These are phyloP conservation scores for Dallia pectoralis DNA, from an alignment of 2,797 vertebrate species.

Conservation along the genomic window DNA sequence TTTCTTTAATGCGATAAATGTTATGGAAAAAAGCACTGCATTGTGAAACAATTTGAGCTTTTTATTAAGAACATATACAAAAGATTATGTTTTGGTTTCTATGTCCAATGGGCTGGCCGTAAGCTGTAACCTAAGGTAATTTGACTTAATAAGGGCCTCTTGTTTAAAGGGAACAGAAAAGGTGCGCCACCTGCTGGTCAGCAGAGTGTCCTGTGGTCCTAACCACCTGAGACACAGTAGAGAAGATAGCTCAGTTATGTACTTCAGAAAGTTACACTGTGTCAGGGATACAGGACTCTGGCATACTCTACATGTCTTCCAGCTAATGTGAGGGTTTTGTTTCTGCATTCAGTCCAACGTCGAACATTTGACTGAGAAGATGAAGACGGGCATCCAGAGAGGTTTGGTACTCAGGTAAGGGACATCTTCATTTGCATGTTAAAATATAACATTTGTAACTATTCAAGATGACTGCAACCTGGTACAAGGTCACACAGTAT, in stretches of 20 bases:
- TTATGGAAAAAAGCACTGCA: background rate
- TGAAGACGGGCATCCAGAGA: slow-evolving; percentile 96
- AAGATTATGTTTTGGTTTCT: background rate
- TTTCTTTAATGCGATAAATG: background rate
- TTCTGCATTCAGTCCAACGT: slow-evolving; percentile 82
- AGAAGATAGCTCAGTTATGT: background rate
- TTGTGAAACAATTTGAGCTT: background rate
- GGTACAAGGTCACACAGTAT: background rate
- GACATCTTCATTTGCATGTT: background rate
- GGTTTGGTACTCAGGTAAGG: slow-evolving; percentile 90
- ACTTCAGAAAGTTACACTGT: background rate
- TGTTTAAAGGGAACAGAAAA: background rate
- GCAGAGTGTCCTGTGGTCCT: background rate
- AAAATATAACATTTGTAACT: background rate
- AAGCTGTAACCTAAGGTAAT: background rate
- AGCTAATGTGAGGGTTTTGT: slow-evolving; percentile 15
- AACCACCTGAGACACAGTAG: background rate
- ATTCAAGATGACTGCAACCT: background rate
- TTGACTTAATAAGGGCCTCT: background rate
- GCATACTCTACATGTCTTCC: slow-evolving; percentile 18
- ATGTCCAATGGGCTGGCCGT: background rate
- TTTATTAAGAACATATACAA: background rate
- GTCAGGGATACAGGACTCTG: background rate
- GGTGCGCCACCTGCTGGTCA: background rate
- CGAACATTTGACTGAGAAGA: slow-evolving; percentile 93